Conservation (phyloP, 2,113 vertebrate genomes). For the Meles meles region DNA sequence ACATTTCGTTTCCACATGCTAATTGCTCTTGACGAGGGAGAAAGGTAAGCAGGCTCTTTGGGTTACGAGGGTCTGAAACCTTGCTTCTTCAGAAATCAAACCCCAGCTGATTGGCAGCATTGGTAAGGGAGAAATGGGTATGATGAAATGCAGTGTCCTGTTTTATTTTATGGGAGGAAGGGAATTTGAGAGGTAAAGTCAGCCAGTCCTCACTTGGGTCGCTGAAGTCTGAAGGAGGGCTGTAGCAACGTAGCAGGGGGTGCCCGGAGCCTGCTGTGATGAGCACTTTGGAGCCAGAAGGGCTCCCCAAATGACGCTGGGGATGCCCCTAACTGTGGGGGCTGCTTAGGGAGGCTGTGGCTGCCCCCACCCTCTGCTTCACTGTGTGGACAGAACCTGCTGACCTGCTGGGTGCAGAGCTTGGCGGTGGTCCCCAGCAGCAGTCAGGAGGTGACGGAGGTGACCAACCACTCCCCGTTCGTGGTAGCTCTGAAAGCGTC, state of each 20-base stretch:
- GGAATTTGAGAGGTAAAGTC: background rate
- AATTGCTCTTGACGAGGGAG: background rate
- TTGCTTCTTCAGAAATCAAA: background rate
- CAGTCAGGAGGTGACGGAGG: no score
- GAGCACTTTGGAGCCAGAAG: background rate
- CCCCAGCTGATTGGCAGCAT: background rate
- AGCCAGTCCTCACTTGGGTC: background rate
- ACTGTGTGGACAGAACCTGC: background rate
- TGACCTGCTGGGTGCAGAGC: accelerated
- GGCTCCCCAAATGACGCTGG: accelerated
- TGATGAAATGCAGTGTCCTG: background rate
- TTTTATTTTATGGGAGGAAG: background rate
- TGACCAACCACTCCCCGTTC: accelerated
- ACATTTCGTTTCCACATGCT: background rate
- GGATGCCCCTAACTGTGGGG: accelerated
- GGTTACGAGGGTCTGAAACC: background rate
- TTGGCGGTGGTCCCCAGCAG: accelerated
- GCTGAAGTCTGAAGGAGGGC: background rate
- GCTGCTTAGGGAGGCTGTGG: background rate
- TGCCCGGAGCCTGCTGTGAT: accelerated
- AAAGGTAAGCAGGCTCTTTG: background rate
- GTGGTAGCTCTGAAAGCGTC: no score
- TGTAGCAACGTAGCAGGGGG: background rate
- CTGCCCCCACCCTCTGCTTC: accelerated
- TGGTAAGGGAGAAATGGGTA: background rate